Base-by-base conservation (phyloP, 2,888 invertebrate species). In the Tenthredo notha region DNA sequence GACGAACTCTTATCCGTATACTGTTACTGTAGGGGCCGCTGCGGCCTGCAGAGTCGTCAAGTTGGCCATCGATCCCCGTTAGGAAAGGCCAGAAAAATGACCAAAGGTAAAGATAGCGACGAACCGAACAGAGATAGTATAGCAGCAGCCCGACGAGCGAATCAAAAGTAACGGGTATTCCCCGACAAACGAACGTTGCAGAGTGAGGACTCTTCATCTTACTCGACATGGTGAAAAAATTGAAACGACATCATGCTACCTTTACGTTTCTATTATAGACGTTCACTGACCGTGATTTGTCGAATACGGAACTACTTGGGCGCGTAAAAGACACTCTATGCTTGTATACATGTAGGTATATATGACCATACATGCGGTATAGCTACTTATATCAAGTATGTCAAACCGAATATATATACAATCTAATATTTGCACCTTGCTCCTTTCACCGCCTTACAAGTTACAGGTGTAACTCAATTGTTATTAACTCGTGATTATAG, bases 81-180 rank as follows among this genome's bases (percentile, higher is more conserved):
- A 61, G 21, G 12, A 65, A 50, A 43, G 77, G 37, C 33, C 47
- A 78, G 43, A 77, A 67, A 21, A 58, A 67, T 47, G 29, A 25
- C 10, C 82, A 83, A 77, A 37, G 54, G 85, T 75, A 80, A 80
- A 40, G 82, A 85, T 84, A 15, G 18, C 61, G 61, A 33, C 40
- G 61, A 50, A 3, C 58, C 80, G 37, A 80, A 86, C 67, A 78
- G 85, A 75, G 84, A 86, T 85, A 33, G 77, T 84, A 86, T 84
- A 33, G 54, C 58, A 18, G 40, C 40, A 18, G 37, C 33, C 58
- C 61, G 61, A 80, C 6, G 85, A 85, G 87, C 85, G 86, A 87
- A 86, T 54, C 50, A 77, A 77, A 77, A 77, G 77, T 77, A 77
- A 77, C 77, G 77, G 77, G 77, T 77, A 25, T 40, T n/a, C 29